Evolutionary conservation across 30 jellyfish, hydroid and myxozoan species (phyloP).

Genomic region (Hydractinia echinata): DNA sequence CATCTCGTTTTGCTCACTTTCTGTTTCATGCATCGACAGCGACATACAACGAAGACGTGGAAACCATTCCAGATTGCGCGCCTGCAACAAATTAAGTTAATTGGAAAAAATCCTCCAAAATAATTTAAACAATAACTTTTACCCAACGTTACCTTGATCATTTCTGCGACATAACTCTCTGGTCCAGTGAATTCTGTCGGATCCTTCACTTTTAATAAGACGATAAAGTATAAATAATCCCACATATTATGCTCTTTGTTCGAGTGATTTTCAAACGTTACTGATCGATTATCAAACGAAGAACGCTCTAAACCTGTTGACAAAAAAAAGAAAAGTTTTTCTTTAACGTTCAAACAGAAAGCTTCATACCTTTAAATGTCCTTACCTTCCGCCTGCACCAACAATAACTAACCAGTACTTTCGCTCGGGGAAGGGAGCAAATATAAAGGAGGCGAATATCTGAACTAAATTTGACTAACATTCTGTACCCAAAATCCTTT

Average conservation of each 20-base stretch:
- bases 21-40: constrained; percentile 82
- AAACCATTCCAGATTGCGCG: constrained; percentile 82
- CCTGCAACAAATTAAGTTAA: constrained; percentile 31
- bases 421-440: no score
- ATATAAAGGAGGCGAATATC: no score
- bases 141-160: constrained; percentile 62
- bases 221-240: constrained; percentile 87
- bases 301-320: constrained; percentile 81
- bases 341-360: no score
- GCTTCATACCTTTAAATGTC: no score
- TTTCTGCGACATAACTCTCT: constrained; percentile 84
- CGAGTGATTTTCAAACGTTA: constrained; percentile 88
- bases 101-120: no score
- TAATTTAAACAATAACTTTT: no score
- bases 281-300: constrained; percentile 77
- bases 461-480: no score
- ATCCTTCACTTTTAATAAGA: constrained; percentile 84
- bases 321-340: no score
- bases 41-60: constrained; percentile 98
- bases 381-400: no score
- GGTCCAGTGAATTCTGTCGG: constrained; percentile 99
- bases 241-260: constrained; percentile 92
- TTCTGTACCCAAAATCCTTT: no score
- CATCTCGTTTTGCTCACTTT: constrained; percentile 85
- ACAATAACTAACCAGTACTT: background rate